Evolutionary conservation across 2,113 vertebrate genomes (phyloP).

Genomic region (Dipodomys merriami): DNA sequence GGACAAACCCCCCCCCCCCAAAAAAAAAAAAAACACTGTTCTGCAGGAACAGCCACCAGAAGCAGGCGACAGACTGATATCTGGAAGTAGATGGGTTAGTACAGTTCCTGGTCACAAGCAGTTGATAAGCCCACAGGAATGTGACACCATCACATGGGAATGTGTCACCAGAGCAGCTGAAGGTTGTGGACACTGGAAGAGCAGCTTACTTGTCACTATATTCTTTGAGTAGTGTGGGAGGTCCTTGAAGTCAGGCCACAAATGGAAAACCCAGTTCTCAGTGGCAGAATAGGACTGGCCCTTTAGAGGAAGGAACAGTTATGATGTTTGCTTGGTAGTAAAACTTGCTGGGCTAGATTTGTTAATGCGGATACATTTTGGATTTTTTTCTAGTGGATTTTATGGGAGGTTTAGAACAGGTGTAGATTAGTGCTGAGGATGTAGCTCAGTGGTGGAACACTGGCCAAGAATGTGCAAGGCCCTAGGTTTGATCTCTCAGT

Average conservation of each 20-base stretch:
- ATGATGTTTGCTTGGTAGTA: constrained; percentile 32
- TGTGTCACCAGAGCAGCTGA: constrained; percentile 34
- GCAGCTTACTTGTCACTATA: constrained; percentile 3
- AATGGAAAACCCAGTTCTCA: not conserved
- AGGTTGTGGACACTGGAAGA: constrained; percentile 17
- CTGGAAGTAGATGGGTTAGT: not conserved
- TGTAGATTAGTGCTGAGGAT: not conserved
- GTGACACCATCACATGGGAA: not conserved
- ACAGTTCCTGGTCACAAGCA: constrained; percentile 24
- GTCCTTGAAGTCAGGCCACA: constrained; percentile 1
- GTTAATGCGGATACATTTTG: constrained; percentile 20
- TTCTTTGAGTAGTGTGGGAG: not conserved
- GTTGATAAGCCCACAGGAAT: constrained; percentile 56
- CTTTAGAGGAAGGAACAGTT: constrained; percentile 36
- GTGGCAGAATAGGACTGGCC: not conserved
- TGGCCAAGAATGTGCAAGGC: not conserved
- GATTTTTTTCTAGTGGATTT: constrained; percentile 1
- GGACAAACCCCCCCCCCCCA: no score
- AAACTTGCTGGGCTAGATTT: constrained; percentile 40
- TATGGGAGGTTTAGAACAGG: constrained; percentile 2
- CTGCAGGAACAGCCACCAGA: constrained; percentile 18
- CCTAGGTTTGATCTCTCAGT: no score
- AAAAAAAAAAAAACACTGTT: not conserved
- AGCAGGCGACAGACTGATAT: not conserved
- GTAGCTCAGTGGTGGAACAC: not conserved